Evolutionary conservation across 2,797 vertebrate genomes (phyloP), one percentile per base, ranked within the genome.

Genomic region (Hyperoplus immaculatus): DNA sequence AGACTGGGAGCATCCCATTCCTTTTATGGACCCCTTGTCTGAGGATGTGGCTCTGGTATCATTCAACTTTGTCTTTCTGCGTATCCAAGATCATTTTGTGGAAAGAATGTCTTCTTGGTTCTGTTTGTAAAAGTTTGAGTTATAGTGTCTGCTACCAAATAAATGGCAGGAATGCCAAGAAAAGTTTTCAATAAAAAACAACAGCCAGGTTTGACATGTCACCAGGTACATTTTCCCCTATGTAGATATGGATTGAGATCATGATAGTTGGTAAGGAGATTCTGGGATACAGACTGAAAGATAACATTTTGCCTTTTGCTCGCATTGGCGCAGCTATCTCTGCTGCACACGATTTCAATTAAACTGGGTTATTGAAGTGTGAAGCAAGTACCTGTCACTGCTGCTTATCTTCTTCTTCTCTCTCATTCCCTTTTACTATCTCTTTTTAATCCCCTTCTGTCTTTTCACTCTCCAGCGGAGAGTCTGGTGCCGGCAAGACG

Each of bases 401-500:
- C 60, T 58, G 63, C 69, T 91, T 78, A 79, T 51, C 77, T 45
- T 86, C 75, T 50, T 49, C 2, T 18, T 64, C 18, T 82, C 63
- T 66, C 42, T 70, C 66, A 60, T 64, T 68, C 68, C 47, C 36
- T 83, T 41, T 68, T 18, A 53, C 57, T 72, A 13, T 60, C 66
- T 78, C 57, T 46, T 72, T 51, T 80, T 77, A 74, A 79, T 84
- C 80, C 54, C 39, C 11, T 15, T 55, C 55, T 83, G 14, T 0
- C n/a, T 59, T 51, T 54, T 81, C 3, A 43, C 51, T 59, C 77
- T 43, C 72, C 75, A 99, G 98, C 68, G 98, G 98, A 21, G 98
- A 99, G 94, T 99, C 98, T 54, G 98, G 98, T 65, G 98, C 98
- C 1, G 98, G 98, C 36, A 99, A 99, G 91, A 99, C 98, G 0